phyloP scores from a whole-genome alignment of 2,797 vertebrate genomes.

The Enteromius viviparus region DNA sequence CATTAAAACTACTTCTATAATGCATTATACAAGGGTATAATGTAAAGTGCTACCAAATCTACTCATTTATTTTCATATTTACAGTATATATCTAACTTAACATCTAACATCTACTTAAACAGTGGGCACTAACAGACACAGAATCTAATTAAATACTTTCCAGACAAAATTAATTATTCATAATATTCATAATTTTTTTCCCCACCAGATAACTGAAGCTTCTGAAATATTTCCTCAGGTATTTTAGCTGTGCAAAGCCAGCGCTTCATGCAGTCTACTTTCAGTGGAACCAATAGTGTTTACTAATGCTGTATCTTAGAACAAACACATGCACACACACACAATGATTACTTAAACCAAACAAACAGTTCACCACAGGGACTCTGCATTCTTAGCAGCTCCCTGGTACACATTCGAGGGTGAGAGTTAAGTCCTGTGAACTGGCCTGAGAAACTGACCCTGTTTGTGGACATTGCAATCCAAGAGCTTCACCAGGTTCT shows the following conservation, averaged over 20 bases:
- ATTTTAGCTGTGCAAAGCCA: slow-evolving; percentile 9
- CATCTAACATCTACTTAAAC: neutral
- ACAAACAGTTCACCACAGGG: slow-evolving; percentile 57
- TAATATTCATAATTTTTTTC: neutral
- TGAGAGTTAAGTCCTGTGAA: slow-evolving; percentile 49
- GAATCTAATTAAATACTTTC: neutral
- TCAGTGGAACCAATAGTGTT: slow-evolving; percentile 37
- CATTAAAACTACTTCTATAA: neutral
- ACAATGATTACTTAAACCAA: slow-evolving; percentile 60
- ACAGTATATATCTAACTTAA: neutral
- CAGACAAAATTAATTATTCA: neutral
- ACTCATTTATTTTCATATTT: neutral
- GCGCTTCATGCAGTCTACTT: neutral
- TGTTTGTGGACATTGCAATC: slow-evolving; percentile 16
- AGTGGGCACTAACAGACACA: neutral
- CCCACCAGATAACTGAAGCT: slow-evolving; percentile 9
- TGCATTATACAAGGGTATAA: neutral
- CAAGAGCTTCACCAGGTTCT: neutral
- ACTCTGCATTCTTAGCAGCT: slow-evolving; percentile 59
- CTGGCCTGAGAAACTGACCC: slow-evolving; percentile 48
- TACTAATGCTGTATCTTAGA: slow-evolving; percentile 19
- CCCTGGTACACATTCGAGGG: slow-evolving; percentile 55
- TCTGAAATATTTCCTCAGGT: slow-evolving; percentile 14
- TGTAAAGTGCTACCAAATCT: neutral
- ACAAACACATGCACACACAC: slow-evolving; percentile 48